These are phyloP conservation scores for Drosophila antonietae DNA, from an alignment of 2,888 invertebrate genomes.

Conservation along the genomic window DNA sequence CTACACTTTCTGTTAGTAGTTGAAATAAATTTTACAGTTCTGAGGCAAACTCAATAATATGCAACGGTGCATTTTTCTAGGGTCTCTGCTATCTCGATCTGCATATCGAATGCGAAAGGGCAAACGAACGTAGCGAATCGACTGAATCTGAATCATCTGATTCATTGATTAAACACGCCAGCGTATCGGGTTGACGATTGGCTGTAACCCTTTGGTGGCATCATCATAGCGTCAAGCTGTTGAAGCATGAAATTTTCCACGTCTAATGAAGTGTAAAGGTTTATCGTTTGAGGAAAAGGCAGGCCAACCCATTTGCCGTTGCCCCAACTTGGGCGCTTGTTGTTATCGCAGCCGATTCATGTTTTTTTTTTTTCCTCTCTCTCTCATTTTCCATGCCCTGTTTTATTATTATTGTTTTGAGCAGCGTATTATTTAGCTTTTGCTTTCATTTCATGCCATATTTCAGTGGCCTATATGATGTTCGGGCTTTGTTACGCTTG, in stretches of 20 bases:
- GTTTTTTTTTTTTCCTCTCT: not conserved
- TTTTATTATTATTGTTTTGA: conserved; percentile 75
- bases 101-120: conserved; percentile 58
- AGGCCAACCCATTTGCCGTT: conserved; percentile 38
- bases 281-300: conserved; percentile 71
- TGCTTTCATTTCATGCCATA: conserved; percentile 59
- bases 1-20: not conserved
- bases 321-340: conserved; percentile 5
- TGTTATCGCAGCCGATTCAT: conserved; percentile 23
- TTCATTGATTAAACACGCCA: conserved; percentile 74
- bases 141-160: conserved; percentile 69
- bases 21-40: not conserved
- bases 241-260: conserved; percentile 75
- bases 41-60: not conserved
- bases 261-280: conserved; percentile 78
- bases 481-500: conserved; percentile 60
- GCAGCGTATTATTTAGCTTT: conserved; percentile 67
- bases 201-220: conserved; percentile 71
- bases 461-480: conserved; percentile 64
- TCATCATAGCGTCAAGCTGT: conserved; percentile 67
- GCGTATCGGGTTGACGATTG: conserved; percentile 26
- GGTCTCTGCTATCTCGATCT: conserved; percentile 36
- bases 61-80: not conserved
- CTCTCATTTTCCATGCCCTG: conserved; percentile 9
- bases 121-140: conserved; percentile 66